Evolutionary conservation across 2,113 vertebrate genomes (phyloP).

Genomic region (Turdus rufiventris): DNA sequence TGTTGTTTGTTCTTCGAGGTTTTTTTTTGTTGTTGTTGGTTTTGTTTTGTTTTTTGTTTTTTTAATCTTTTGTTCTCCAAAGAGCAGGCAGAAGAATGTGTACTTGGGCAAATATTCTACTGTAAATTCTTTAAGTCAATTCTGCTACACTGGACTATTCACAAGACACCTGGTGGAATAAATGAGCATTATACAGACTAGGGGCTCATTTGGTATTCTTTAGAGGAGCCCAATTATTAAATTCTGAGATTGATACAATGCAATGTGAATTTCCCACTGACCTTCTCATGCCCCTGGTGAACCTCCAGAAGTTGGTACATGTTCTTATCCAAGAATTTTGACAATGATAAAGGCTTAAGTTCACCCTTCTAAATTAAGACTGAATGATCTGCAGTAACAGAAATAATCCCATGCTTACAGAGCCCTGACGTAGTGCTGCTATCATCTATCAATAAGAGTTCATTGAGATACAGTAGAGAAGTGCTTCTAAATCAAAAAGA

Average conservation of each 20-base stretch:
- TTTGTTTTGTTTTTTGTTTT: background rate
- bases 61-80: background rate
- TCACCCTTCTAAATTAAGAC: conserved; percentile 43
- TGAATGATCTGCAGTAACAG: background rate
- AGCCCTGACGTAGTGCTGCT: background rate
- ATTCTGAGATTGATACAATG: background rate
- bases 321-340: conserved; percentile 28
- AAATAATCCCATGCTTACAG: background rate
- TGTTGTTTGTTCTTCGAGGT: too few species aligned
- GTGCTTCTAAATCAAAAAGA: conserved; percentile 19
- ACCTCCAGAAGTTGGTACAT: background rate
- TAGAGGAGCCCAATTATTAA: background rate
- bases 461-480: background rate
- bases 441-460: conserved; percentile 7
- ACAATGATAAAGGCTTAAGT: conserved; percentile 27
- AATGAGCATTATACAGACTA: background rate
- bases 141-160: background rate
- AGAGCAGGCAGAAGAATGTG: background rate
- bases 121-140: background rate
- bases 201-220: background rate
- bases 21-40: too few species aligned
- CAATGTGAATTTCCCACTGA: conserved; percentile 1
- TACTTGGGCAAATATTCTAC: background rate
- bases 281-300: background rate
- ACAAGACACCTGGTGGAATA: background rate